Evolutionary conservation across 2,797 vertebrate species (phyloP).

Genomic region (Brotula barbata): DNA sequence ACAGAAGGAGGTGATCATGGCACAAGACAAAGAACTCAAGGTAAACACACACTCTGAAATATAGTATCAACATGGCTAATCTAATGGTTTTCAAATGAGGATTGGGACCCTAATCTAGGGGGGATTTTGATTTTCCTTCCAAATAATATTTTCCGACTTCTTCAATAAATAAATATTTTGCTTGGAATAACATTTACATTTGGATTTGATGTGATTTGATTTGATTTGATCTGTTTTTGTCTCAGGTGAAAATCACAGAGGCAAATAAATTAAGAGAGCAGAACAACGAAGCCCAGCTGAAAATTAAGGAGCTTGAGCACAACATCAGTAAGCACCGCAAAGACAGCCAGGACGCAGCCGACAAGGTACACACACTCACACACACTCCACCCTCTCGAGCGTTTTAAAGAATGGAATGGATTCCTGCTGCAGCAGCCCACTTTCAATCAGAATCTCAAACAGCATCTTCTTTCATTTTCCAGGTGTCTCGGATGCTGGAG

Average conservation of each 20-base stretch:
- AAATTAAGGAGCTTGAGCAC: conserved; percentile 89
- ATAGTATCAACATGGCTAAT: no score
- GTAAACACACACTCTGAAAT: conserved; percentile 25
- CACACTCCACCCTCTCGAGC: no score
- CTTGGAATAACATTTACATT: no score
- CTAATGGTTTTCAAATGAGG: no score
- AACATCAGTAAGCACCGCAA: conserved; percentile 86
- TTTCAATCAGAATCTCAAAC: not conserved
- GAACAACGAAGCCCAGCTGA: conserved; percentile 88
- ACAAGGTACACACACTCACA: conserved; percentile 57
- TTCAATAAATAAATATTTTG: no score
- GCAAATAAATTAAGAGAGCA: conserved; percentile 79
- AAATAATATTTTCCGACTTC: no score
- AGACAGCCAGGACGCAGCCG: conserved; percentile 83
- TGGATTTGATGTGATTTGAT: not conserved
- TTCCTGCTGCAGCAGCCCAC: not conserved
- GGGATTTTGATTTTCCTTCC: no score
- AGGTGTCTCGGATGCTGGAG: conserved; percentile 89
- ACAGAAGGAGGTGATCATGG: conserved; percentile 85
- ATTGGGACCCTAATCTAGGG: no score
- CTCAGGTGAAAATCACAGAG: conserved; percentile 79
- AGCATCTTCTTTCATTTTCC: conserved; percentile 2
- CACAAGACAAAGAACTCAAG: conserved; percentile 87
- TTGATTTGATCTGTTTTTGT: not conserved
- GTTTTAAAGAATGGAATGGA: not conserved